Base-by-base conservation (phyloP, 2,888 invertebrate genomes). In the Dromius quadrimaculatus region DNA sequence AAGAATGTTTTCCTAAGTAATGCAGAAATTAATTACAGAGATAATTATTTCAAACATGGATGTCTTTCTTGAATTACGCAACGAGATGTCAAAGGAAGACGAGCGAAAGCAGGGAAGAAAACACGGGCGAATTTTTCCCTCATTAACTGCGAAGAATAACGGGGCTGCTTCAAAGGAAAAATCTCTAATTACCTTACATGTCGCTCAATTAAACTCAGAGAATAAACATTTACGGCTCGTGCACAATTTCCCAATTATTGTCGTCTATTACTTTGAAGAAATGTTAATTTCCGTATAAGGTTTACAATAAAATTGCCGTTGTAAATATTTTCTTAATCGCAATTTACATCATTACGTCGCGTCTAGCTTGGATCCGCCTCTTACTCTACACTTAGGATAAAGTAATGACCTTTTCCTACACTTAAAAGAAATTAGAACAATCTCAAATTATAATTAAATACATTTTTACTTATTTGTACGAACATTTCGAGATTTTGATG, bases 171-270 rank as follows among this genome's bases (percentile, higher is more conserved):
- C 59, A 62, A 62, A 62, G 62, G 62, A 65, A 47, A 65, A 65
- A 47, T 23, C 65, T 65, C 65, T 65, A 68, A 68, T 68, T 68
- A 68, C 59, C 43, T 22, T 68, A 17, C 62, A 70, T 70, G 70
- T 62, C 61, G 36, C 47, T 61, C 50, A 70, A 70, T 70, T 70
- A 70, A 70, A 62, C 36, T 47, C 32, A 70, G 70, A 57, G 62
- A 70, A 70, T 70, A 70, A 70, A 70, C 62, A 62, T 70, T 70
- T 47, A 70, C 50, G 59, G 23, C 70, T 17, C 70, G 70, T 45
- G 62, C 36, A 62, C 70, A 45, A 70, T 70, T 62, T 62, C 50
- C 70, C 47, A 62, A 68, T 68, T 68, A 68, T 59, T 68, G 41
- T 62, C 43, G 68, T 68, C 68, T 68, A 59, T 68, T 68, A 59